Conservation (phyloP, 2,797 vertebrate species). For the Brachyrhaphis roseni region DNA sequence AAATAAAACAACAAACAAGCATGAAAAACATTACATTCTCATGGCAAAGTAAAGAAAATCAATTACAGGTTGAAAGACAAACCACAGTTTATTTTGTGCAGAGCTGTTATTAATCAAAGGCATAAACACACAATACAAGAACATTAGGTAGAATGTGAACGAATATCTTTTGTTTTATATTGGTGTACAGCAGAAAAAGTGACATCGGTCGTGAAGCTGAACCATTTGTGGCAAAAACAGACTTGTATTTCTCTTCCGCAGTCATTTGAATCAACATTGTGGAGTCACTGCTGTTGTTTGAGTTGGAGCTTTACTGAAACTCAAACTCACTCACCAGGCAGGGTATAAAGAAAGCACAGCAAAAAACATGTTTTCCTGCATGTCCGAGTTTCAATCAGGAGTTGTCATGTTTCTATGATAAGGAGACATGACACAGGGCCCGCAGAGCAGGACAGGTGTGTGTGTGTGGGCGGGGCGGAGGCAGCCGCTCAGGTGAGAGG, state of each 20-base stretch:
- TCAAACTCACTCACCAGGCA: neutral
- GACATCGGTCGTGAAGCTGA: neutral
- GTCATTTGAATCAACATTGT: neutral
- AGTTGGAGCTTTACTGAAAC: neutral
- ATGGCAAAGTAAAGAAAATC: too few species aligned
- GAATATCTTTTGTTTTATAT: neutral
- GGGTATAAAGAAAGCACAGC: neutral
- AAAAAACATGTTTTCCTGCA: neutral
- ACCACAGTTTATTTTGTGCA: too few species aligned
- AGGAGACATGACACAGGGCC: neutral
- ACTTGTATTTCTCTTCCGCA: neutral
- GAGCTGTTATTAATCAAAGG: too few species aligned
- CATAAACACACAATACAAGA: neutral
- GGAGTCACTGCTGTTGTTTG: neutral
- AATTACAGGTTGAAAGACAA: too few species aligned
- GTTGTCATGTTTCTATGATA: neutral
- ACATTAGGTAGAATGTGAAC: neutral
- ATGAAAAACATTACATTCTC: too few species aligned
- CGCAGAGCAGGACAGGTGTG: conserved; percentile 41
- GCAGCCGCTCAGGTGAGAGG: conserved; percentile 67
- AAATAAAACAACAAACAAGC: too few species aligned
- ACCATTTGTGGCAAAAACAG: neutral
- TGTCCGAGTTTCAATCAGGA: neutral
- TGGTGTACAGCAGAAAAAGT: neutral
- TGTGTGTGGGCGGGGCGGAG: conserved; percentile 11